Base-by-base conservation (phyloP, 2,888 invertebrate species). In the Phasia obesa region DNA sequence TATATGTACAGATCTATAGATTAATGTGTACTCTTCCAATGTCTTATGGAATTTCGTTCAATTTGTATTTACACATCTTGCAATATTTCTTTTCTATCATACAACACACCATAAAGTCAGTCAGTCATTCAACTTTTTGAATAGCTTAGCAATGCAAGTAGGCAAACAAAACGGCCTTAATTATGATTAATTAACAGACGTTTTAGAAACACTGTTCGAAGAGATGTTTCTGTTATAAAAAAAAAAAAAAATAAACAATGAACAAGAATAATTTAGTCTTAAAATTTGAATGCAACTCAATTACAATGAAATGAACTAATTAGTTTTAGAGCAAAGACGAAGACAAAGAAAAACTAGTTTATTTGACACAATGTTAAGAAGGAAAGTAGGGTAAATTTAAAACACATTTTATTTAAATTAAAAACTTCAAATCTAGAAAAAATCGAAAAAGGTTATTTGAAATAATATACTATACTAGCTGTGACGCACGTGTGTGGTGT, bases 81-180 rank as follows among this genome's bases (percentile, higher is more conserved):
- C n/a, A 27, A 64, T 25, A 47, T 31, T 64, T 49, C 2, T 15
- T 47, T 47, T 15, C 0, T 27, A 15, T 47, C 21, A 15, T 21
- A 35, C n/a, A 42, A 27, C 9, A 38, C 4, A 13, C 21, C 23
- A 7, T 0, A 35, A 5, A 25, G n/a, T n/a, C n/a, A n/a, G n/a
- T n/a, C n/a, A 53, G 70, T 53, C 71, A 79, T 73, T 65, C 21
- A 79, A 79, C 65, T 79, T 73, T 64, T 21, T 17, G n/a, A 77
- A 35, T 25, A 35, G 19, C 35, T 31, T 53, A 31, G 9, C 42
- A 5, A 5, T 31, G 17, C 5, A 6, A n/a, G n/a, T 31, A 19
- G 6, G 3, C 44, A 60, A 44, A 76, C 51, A 53, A 69, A 42
- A n/a, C 23, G 27, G n/a, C 51, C 35, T 53, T 65, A 79, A 79